Evolutionary conservation across 1,140 invertebrate genomes (phyloP).

Genomic region (Steinernema feltiae): DNA sequence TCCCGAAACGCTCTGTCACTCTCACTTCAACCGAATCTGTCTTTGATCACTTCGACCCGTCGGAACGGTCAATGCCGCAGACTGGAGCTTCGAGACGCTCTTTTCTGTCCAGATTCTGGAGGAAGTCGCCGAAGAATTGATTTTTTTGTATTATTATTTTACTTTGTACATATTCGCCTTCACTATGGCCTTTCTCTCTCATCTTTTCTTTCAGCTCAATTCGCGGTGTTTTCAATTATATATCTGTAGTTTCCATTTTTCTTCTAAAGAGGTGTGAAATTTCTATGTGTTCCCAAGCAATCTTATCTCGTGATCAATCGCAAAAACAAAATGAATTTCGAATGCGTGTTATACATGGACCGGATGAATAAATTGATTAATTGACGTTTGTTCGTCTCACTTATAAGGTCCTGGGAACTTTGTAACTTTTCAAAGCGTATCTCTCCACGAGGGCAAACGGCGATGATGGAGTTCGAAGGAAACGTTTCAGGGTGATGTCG

Average conservation of each 20-base stretch:
- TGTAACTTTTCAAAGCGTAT: too few relatives aligned
- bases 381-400: not conserved
- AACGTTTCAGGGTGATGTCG: constrained; percentile 4
- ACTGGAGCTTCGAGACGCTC: not conserved
- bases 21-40: not conserved
- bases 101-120: not conserved
- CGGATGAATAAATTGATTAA: not conserved
- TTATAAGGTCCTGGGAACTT: not conserved
- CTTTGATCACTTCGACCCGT: not conserved
- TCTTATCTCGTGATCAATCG: too few relatives aligned
- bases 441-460: not conserved
- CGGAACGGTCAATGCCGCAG: not conserved
- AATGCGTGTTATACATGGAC: not conserved
- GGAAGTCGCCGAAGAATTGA: not conserved
- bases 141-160: not conserved
- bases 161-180: not conserved
- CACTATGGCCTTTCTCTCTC: not conserved
- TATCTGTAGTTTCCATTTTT: not conserved
- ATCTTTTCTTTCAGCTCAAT: not conserved
- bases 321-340: too few relatives aligned
- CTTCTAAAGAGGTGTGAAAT: too few relatives aligned
- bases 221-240: too few relatives aligned
- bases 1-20: not conserved
- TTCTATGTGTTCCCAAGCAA: too few relatives aligned
- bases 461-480: constrained; percentile 2